A percentile compares a stretch with the other conserved stretches of the same genome.
Conservation (phyloP, 2,888 invertebrate species). For the Steinernema scapterisci region DNA sequence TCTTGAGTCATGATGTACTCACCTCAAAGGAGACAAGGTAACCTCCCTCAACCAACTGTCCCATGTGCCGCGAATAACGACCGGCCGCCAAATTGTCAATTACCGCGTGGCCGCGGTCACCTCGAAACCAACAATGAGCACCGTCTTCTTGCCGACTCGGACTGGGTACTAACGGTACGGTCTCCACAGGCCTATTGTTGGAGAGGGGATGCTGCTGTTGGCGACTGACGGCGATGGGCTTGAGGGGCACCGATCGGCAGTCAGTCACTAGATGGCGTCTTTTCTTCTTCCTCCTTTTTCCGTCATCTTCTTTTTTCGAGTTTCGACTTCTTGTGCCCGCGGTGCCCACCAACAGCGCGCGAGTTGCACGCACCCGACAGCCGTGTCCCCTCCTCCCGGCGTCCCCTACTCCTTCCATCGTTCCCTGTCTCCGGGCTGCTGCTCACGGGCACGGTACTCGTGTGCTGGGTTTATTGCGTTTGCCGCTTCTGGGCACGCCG, state of each 20-base stretch:
- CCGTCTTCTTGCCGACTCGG: neutral
- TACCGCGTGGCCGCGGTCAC: conserved; percentile 13
- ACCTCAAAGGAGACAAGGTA: neutral
- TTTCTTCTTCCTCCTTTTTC: conserved; percentile 26
- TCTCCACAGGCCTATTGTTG: conserved; percentile 18
- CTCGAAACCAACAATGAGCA: neutral
- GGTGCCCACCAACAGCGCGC: conserved; percentile 31
- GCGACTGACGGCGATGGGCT: conserved; percentile 22
- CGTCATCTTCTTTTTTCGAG: conserved; percentile 14
- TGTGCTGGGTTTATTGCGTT: too few species aligned
- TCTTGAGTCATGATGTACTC: neutral
- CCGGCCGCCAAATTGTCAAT: conserved; percentile 25
- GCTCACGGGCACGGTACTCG: too few species aligned
- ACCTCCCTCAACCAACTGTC: conserved; percentile 12
- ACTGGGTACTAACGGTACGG: conserved; percentile 2
- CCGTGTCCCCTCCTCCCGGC: neutral
- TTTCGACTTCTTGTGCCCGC: neutral
- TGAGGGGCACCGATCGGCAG: conserved; percentile 29
- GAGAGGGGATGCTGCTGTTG: neutral
- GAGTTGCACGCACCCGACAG: conserved; percentile 30
- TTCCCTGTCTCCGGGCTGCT: too few species aligned
- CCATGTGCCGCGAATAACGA: conserved; percentile 12
- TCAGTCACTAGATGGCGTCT: conserved; percentile 22
- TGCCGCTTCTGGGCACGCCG: too few species aligned
- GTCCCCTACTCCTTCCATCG: too few species aligned